Conservation (phyloP, 2,888 invertebrate genomes). For the Pyrgus malvae region DNA sequence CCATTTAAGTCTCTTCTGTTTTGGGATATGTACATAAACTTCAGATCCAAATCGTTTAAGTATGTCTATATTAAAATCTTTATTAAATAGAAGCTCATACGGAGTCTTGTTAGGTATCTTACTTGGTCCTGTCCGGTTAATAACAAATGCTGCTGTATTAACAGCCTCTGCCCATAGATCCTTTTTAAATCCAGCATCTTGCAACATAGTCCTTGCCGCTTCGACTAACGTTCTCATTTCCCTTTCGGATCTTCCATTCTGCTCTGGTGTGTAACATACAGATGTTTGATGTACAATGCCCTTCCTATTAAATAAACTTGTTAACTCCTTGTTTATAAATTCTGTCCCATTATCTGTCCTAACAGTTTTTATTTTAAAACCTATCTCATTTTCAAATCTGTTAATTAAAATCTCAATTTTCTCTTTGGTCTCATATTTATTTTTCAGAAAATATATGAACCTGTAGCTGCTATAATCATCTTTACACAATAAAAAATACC, state of each 20-base stretch:
- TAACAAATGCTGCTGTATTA: not conserved
- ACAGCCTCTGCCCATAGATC: not conserved
- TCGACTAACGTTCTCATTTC: slow-evolving; percentile 25
- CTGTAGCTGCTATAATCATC: not conserved
- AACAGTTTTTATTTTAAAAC: not conserved
- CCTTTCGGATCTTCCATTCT: slow-evolving; percentile 24
- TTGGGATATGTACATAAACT: not conserved
- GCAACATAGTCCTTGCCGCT: slow-evolving; percentile 25
- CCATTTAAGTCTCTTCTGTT: not conserved
- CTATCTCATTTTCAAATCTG: not conserved
- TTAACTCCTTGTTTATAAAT: not conserved
- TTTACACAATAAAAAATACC: not conserved
- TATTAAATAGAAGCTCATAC: not conserved
- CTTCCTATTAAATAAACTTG: not conserved
- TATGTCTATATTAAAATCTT: not conserved
- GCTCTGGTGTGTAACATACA: slow-evolving; percentile 25
- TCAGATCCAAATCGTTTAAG: not conserved
- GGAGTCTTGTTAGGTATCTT: not conserved
- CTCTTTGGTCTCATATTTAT: not conserved
- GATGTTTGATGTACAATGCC: not conserved
- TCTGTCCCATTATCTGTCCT: not conserved
- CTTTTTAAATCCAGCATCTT: not conserved
- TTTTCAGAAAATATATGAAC: not conserved
- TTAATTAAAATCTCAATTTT: not conserved
- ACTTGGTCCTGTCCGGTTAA: not conserved